Percentiles rank a stretch among this genome's conserved stretches.
These are phyloP conservation scores for Pseudobourletiella spinata DNA, from an alignment of 1,140 invertebrate species.

Conservation along the genomic window DNA sequence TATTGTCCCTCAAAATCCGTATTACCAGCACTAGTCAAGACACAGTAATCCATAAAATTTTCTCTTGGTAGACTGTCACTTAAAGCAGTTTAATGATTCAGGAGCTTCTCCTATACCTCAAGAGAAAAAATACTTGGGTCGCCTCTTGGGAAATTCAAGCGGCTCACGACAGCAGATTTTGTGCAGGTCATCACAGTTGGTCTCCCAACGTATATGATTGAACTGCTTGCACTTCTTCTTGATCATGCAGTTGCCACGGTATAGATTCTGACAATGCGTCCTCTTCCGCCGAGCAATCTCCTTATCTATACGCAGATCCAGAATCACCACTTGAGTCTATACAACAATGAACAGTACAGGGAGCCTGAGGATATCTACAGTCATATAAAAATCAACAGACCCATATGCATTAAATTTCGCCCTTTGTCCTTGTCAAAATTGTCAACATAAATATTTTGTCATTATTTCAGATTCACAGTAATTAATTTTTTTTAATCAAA, in stretches of 20 bases:
- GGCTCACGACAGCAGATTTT: neutral
- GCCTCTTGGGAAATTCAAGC: neutral
- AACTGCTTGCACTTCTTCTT: slow-evolving; percentile 1
- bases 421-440: too few species aligned
- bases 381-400: too few species aligned
- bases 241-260: neutral
- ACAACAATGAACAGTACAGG: neutral
- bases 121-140: too few species aligned
- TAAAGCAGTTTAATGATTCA: neutral
- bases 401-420: too few species aligned
- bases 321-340: neutral
- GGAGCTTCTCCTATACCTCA: too few species aligned
- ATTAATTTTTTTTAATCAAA: too few species aligned
- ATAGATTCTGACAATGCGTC: neutral
- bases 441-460: too few species aligned
- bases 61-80: neutral
- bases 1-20: neutral
- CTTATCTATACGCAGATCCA: neutral
- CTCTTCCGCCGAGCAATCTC: neutral
- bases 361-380: too few species aligned
- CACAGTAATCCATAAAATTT: neutral
- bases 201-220: neutral
- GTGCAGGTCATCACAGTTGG: neutral
- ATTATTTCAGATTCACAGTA: too few species aligned
- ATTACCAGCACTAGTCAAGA: neutral